Conservation (phyloP, 2,888 invertebrate genomes). For the Mesoligia furuncula region DNA sequence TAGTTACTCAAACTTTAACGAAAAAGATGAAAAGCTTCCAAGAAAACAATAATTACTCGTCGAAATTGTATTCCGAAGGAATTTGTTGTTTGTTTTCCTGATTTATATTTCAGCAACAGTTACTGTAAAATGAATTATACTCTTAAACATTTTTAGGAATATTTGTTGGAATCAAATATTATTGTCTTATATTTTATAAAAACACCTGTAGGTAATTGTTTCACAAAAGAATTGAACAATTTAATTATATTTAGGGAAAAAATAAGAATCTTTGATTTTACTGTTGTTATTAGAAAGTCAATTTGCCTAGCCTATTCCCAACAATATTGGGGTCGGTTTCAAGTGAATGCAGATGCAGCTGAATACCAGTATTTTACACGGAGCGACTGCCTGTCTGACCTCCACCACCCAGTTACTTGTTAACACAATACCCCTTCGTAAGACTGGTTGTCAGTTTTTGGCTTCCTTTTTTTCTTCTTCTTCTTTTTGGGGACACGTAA, state of each 20-base stretch:
- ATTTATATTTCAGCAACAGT: slow-evolving; percentile 15
- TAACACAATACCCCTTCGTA: not conserved
- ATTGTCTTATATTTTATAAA: not conserved
- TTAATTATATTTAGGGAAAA: not conserved
- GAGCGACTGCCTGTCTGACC: not conserved
- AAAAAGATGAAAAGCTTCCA: not conserved
- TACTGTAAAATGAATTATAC: not conserved
- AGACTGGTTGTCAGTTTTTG: not conserved
- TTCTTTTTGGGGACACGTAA: too few relatives aligned
- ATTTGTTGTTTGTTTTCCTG: slow-evolving; percentile 3
- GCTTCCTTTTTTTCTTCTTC: too few relatives aligned
- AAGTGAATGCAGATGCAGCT: not conserved
- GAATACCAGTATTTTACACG: not conserved
- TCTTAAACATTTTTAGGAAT: not conserved
- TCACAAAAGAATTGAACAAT: not conserved
- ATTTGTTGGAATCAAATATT: not conserved
- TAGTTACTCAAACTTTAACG: not conserved
- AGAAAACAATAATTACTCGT: slow-evolving; percentile 7
- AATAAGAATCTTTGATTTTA: not conserved
- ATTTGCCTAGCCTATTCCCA: not conserved
- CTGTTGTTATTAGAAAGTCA: not conserved
- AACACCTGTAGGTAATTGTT: not conserved
- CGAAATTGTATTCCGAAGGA: slow-evolving; percentile 10
- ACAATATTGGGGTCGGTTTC: not conserved
- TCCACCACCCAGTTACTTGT: not conserved